Conservation (phyloP, 2,113 vertebrate genomes). For the Macroglossus sobrinus region DNA sequence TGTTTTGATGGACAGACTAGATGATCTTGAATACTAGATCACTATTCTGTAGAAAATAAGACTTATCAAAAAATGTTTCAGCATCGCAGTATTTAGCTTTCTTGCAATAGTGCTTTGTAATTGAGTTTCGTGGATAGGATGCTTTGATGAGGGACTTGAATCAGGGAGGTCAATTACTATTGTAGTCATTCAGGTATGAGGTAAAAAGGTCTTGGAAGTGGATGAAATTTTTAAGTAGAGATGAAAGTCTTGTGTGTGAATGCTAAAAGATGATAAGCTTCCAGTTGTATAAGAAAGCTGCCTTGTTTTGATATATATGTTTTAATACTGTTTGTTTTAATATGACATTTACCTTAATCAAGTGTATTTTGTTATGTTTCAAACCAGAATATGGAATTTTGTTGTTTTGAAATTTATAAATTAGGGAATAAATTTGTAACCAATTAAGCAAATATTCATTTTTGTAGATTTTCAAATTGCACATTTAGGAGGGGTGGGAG, state of each 20-base stretch:
- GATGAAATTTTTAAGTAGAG: background rate
- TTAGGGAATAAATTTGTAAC: background rate
- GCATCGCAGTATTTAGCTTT: background rate
- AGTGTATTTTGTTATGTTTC: constrained; percentile 28
- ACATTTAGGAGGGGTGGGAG: background rate
- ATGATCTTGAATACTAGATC: background rate
- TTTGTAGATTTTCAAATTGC: constrained; percentile 3
- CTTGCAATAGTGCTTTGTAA: background rate
- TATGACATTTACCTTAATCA: background rate
- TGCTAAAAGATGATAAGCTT: background rate
- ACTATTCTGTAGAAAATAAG: background rate
- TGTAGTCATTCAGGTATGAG: background rate
- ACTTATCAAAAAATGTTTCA: background rate
- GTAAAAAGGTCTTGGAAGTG: background rate
- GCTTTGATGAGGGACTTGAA: background rate
- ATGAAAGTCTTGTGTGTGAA: background rate
- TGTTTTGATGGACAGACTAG: background rate
- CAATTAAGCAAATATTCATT: background rate
- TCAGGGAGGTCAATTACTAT: background rate
- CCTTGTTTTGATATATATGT: background rate
- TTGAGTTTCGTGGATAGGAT: background rate
- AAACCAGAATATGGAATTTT: constrained; percentile 20
- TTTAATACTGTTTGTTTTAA: background rate
- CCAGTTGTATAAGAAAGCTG: background rate
- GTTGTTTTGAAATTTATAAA: background rate